phyloP scores from a whole-genome alignment of 2,113 vertebrate species.

The human region DNA sequence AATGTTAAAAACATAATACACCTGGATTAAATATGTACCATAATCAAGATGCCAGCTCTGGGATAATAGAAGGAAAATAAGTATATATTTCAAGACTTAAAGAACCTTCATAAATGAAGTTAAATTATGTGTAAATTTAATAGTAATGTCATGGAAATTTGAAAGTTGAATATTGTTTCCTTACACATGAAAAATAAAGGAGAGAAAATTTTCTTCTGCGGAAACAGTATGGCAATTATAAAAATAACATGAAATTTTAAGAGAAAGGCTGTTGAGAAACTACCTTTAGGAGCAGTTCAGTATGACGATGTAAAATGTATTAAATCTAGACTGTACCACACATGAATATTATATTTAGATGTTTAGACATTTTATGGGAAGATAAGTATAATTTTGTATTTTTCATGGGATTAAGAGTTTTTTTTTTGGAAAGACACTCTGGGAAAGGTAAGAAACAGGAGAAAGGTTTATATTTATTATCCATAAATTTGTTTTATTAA shows the following conservation, averaged over 20 bases:
- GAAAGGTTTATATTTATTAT: neutral
- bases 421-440: neutral
- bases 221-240: neutral
- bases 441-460: neutral
- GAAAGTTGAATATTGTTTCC: neutral
- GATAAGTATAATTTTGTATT: neutral
- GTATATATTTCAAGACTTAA: neutral
- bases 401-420: neutral
- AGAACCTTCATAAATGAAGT: neutral
- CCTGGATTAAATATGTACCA: neutral
- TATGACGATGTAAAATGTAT: neutral
- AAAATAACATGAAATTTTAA: neutral
- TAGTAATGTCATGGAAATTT: neutral
- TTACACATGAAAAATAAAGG: neutral
- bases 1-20: neutral
- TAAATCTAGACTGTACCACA: neutral
- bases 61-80: neutral
- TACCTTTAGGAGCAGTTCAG: neutral
- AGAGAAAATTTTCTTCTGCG: neutral
- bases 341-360: neutral
- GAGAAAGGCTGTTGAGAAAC: neutral
- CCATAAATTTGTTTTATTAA: neutral
- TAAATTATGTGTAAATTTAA: neutral
- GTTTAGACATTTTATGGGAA: neutral
- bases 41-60: neutral